phyloP scores from a whole-genome alignment of 2,888 invertebrate genomes.

The Anaspis maculata region DNA sequence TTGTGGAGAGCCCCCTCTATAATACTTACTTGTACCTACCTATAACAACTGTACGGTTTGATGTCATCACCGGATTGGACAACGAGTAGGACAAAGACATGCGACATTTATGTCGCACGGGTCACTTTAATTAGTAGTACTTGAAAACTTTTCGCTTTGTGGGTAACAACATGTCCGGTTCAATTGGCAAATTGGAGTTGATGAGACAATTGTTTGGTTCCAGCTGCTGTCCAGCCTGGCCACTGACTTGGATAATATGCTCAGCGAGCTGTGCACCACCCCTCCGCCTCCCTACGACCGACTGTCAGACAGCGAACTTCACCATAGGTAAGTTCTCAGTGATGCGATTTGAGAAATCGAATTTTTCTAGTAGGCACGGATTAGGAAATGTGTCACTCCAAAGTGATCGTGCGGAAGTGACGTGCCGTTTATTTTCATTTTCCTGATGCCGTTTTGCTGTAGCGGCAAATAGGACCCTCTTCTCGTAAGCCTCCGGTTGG shows the following conservation, averaged over 20 bases:
- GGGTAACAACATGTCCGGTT: no score
- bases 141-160: no score
- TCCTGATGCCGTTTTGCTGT: conserved; percentile 7
- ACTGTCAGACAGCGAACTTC: conserved; percentile 31
- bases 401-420: conserved; percentile 11
- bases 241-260: conserved; percentile 78
- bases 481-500: conserved; percentile 6
- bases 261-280: conserved; percentile 71
- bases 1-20: no score
- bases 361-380: conserved; percentile 5
- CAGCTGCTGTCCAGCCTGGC: conserved; percentile 76
- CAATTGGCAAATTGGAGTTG: no score
- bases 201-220: no score
- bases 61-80: no score
- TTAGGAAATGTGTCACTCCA: conserved; percentile 13
- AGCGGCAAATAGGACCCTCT: conserved; percentile 2
- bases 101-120: no score
- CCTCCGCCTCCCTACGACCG: conserved; percentile 42
- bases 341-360: background rate
- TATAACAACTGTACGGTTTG: no score
- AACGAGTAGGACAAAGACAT: no score
- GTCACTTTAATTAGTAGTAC: no score
- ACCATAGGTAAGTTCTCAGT: conserved; percentile 23
- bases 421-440: conserved; percentile 16
- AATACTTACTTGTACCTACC: no score